Percentiles rank a stretch among this genome's conserved stretches.
phyloP scores from a whole-genome alignment of 2,113 vertebrate genomes.

The Tonatia bakeri region DNA sequence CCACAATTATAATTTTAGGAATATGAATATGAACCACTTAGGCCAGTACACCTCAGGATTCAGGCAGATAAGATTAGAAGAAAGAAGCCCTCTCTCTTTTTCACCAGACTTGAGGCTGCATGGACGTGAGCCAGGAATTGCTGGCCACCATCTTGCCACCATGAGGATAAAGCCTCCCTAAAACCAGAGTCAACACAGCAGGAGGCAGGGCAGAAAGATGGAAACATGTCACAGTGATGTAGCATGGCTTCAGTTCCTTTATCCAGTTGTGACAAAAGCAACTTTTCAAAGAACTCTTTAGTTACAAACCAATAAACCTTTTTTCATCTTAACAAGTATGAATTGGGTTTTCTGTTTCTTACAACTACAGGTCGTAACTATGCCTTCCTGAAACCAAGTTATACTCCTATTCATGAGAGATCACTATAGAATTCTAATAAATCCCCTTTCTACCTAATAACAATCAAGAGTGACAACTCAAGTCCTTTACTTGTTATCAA shows the following conservation, averaged over 20 bases:
- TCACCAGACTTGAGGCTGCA: not conserved
- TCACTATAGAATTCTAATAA: not conserved
- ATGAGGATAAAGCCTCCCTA: not conserved
- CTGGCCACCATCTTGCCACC: not conserved
- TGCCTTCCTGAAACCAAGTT: not conserved
- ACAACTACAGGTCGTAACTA: not conserved
- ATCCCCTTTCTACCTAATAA: not conserved
- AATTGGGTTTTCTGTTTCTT: not conserved
- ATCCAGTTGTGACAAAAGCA: not conserved
- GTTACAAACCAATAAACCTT: not conserved
- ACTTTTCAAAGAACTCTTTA: not conserved
- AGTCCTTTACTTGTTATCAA: not conserved
- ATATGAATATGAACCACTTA: not conserved
- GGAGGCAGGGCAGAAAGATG: not conserved
- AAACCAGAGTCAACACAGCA: not conserved
- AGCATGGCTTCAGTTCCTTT: not conserved
- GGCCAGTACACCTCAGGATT: not conserved
- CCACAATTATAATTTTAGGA: not conserved
- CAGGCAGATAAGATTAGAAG: not conserved
- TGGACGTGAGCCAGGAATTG: not conserved
- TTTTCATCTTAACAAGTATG: not conserved
- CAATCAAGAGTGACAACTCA: not conserved
- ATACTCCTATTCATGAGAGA: not conserved
- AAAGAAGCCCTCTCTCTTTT: not conserved
- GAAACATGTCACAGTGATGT: not conserved